These are phyloP conservation scores for Poecile atricapillus DNA, from an alignment of 2,113 vertebrate genomes.

Conservation along the genomic window DNA sequence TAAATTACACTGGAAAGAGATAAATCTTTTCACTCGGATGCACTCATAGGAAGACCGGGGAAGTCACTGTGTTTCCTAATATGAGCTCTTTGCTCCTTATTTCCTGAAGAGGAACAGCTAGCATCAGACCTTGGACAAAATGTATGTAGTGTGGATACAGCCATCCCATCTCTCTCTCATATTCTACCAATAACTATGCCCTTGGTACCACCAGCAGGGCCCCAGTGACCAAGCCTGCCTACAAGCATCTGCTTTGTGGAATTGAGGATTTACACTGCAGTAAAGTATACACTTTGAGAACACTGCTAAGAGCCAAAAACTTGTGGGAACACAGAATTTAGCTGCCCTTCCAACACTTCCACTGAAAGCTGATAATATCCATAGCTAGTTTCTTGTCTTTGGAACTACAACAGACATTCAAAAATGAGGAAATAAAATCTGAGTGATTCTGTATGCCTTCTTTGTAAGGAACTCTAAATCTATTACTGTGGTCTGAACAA, in stretches of 20 bases:
- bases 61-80: background rate
- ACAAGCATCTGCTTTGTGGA: background rate
- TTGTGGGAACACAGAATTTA: background rate
- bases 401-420: background rate
- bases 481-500: background rate
- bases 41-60: background rate
- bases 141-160: rapidly evolving
- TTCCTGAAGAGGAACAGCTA: background rate
- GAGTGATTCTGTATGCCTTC: background rate
- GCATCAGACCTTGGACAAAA: background rate
- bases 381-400: background rate
- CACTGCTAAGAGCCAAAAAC: background rate
- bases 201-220: background rate
- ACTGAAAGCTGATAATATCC: background rate
- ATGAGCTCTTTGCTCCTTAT: background rate
- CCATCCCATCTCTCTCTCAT: background rate
- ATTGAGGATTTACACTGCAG: background rate
- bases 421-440: background rate
- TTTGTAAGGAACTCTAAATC: background rate
- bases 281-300: background rate
- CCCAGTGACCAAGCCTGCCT: background rate
- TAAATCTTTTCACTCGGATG: background rate
- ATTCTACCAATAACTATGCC: background rate
- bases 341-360: background rate
- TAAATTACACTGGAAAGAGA: background rate